Evolutionary conservation across 2,888 invertebrate genomes (phyloP).

Genomic region (Eudemis profundana): DNA sequence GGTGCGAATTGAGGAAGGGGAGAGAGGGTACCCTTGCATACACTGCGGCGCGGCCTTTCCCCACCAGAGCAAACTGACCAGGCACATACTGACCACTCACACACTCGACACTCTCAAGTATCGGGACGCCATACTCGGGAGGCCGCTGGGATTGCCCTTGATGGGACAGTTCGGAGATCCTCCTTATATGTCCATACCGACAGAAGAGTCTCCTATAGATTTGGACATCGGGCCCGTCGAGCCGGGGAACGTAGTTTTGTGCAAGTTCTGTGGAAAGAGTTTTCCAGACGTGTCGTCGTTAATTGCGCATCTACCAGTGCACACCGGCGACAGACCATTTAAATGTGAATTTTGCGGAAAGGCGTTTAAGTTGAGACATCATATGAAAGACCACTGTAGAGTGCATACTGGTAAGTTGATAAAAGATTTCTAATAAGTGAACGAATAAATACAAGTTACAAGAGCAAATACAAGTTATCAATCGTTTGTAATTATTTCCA

Average conservation of each 20-base stretch:
- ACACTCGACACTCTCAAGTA: slow-evolving; percentile 95
- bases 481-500: slow-evolving; percentile 58
- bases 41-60: slow-evolving; percentile 96
- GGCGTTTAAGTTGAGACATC: slow-evolving; percentile 95
- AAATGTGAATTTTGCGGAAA: slow-evolving; percentile 98
- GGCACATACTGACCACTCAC: slow-evolving; percentile 95
- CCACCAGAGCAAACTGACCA: slow-evolving; percentile 95
- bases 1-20: slow-evolving; percentile 81
- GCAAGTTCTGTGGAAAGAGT: slow-evolving; percentile 97
- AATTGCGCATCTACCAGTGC: slow-evolving; percentile 94
- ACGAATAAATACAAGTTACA: background rate
- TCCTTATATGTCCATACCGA: slow-evolving; percentile 77
- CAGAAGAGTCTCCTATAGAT: slow-evolving; percentile 87
- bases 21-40: slow-evolving; percentile 91
- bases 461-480: background rate
- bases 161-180: slow-evolving; percentile 81
- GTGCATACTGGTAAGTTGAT: slow-evolving; percentile 91
- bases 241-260: slow-evolving; percentile 92
- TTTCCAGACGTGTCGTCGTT: slow-evolving; percentile 95
- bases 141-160: slow-evolving; percentile 72
- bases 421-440: background rate
- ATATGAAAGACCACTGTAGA: slow-evolving; percentile 97
- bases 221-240: slow-evolving; percentile 85
- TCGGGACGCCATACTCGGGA: slow-evolving; percentile 87
- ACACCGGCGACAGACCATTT: slow-evolving; percentile 95